phyloP scores from a whole-genome alignment of 30 jellyfish, hydroid and myxozoan species.

The Catostylus mosaicus region DNA sequence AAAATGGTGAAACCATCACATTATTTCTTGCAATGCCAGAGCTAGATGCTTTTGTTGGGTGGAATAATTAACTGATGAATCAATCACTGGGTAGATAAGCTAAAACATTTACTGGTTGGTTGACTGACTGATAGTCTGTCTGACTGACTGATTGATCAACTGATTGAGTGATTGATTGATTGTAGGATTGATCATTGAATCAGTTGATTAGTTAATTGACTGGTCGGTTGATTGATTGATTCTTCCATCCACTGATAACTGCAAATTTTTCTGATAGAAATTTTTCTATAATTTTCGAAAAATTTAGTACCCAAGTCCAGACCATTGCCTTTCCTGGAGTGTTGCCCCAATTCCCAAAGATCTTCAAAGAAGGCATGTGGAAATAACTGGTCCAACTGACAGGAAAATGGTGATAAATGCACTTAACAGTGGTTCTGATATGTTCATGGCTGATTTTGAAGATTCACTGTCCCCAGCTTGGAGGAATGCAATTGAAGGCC shows the following conservation, averaged over 20 bases:
- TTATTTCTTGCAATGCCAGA: too few species aligned
- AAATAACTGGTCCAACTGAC: slow-evolving; percentile 94
- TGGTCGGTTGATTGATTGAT: too few species aligned
- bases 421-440: slow-evolving; percentile 92
- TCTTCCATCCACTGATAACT: not conserved
- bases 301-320: slow-evolving; percentile 75
- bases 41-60: too few species aligned
- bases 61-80: too few species aligned
- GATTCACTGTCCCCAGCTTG: slow-evolving; percentile 92
- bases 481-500: slow-evolving; percentile 88
- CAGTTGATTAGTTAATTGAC: too few species aligned
- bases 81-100: too few species aligned
- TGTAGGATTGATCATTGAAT: too few species aligned
- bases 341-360: slow-evolving; percentile 93
- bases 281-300: not conserved
- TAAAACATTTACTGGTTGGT: not conserved
- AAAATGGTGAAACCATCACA: too few species aligned
- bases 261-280: not conserved
- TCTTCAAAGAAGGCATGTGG: slow-evolving; percentile 84
- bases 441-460: slow-evolving; percentile 97
- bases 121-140: not conserved
- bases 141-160: too few species aligned
- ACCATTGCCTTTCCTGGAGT: slow-evolving; percentile 77
- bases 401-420: slow-evolving; percentile 95
- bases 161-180: too few species aligned